phyloP scores from a whole-genome alignment of 2,888 invertebrate species.

The Plagiodera versicolora region DNA sequence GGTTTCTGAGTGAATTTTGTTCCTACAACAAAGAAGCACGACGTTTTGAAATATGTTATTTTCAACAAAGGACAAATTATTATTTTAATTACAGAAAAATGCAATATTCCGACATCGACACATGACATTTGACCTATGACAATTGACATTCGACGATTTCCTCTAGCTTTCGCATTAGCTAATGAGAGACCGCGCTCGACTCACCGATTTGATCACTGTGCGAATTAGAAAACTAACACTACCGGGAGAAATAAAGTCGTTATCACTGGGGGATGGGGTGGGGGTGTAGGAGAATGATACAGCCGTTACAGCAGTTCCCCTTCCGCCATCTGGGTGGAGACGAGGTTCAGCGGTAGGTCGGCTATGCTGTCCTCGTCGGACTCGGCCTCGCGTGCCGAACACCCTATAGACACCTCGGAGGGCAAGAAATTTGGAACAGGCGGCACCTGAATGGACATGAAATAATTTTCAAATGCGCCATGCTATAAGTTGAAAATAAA shows the following conservation, averaged over 20 bases:
- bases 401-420: constrained; percentile 45
- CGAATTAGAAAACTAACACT: constrained; percentile 34
- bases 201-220: neutral
- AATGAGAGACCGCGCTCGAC: no score
- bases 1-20: no score
- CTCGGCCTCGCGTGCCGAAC: constrained; percentile 43
- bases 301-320: constrained; percentile 53
- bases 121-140: no score
- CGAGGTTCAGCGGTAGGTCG: constrained; percentile 71
- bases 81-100: no score
- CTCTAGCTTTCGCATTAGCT: no score
- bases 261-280: constrained; percentile 35
- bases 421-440: constrained; percentile 55
- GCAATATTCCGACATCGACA: no score
- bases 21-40: no score
- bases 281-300: constrained; percentile 9
- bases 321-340: constrained; percentile 69
- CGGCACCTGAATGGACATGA: constrained; percentile 34
- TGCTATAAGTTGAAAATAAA: no score
- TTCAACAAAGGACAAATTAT: no score
- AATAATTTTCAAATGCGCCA: no score
- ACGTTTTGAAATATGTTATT: no score
- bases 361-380: constrained; percentile 59
- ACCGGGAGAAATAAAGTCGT: constrained; percentile 34
- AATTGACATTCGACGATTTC: no score